These are phyloP conservation scores for Cricetomys ansorgei DNA, from an alignment of 2,113 vertebrate genomes.

Conservation along the genomic window DNA sequence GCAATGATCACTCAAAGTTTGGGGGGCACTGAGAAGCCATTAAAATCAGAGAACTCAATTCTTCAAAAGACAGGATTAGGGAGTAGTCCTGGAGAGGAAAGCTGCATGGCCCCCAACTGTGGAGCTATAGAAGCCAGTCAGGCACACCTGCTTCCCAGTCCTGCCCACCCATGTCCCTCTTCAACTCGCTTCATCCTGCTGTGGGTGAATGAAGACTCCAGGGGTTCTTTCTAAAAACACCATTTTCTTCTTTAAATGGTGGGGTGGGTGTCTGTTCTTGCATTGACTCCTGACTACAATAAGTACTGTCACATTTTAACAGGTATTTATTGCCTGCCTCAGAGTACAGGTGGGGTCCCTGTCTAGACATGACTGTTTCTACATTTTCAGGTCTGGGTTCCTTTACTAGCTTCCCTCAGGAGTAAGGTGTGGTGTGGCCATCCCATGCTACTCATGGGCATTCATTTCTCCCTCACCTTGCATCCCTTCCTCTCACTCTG, in stretches of 20 bases:
- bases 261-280: background rate
- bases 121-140: background rate
- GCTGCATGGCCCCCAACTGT: fast-evolving
- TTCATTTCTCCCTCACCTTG: background rate
- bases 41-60: background rate
- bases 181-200: background rate
- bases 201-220: background rate
- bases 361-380: background rate
- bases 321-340: background rate
- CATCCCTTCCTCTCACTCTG: background rate
- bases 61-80: background rate
- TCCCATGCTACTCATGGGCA: background rate
- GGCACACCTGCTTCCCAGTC: too few relatives aligned
- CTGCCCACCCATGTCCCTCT: background rate
- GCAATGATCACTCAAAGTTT: background rate
- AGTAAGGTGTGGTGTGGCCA: background rate
- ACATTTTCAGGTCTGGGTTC: background rate
- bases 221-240: background rate
- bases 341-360: background rate
- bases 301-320: background rate
- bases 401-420: background rate
- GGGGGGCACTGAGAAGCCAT: background rate
- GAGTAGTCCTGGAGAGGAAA: background rate
- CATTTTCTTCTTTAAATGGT: background rate
- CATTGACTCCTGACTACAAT: slow-evolving; percentile 6